phyloP scores from a whole-genome alignment of 1,140 invertebrate species.

The Drosophila melanica region DNA sequence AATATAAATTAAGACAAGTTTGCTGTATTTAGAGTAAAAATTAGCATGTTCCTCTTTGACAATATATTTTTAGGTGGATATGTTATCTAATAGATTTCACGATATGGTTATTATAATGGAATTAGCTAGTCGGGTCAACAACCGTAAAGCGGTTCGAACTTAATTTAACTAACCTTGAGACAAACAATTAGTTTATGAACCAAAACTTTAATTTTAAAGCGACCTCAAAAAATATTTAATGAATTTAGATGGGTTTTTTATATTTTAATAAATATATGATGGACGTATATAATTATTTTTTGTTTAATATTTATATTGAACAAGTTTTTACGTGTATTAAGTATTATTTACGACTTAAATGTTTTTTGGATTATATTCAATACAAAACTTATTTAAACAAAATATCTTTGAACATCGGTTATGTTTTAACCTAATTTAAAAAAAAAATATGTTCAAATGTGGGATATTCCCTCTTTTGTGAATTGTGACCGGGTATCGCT shows the following conservation, averaged over 20 bases:
- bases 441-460: no score
- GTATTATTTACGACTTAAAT: no score
- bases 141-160: neutral
- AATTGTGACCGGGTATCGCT: constrained; percentile 12
- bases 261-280: no score
- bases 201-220: neutral
- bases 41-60: neutral
- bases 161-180: neutral
- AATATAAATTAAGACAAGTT: no score
- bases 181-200: neutral
- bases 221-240: neutral
- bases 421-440: no score
- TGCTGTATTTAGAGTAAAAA: neutral
- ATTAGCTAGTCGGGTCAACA: neutral
- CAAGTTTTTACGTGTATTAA: no score
- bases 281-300: no score
- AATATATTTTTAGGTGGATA: neutral
- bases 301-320: no score
- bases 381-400: no score
- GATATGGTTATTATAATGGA: neutral
- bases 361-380: no score
- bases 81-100: constrained; percentile 1
- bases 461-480: neutral
- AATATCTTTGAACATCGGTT: no score
- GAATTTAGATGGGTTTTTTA: no score